phyloP scores from a whole-genome alignment of 1,140 invertebrate genomes.

The Leptoteleia sp. region DNA sequence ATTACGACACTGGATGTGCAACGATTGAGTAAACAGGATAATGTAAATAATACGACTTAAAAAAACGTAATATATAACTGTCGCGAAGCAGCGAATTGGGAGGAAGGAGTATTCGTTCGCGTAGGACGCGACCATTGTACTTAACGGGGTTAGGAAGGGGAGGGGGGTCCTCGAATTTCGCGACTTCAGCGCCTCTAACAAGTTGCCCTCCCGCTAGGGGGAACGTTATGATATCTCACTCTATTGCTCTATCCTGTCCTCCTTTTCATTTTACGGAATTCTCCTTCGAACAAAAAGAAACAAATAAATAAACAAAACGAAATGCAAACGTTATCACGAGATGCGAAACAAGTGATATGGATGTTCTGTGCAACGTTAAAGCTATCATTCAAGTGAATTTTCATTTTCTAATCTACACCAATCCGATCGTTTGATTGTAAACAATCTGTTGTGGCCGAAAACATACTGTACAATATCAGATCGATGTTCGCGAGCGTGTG shows the following conservation, averaged over 20 bases:
- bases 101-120: conserved; percentile 11
- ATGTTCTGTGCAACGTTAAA: conserved; percentile 32
- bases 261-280: conserved; percentile 23
- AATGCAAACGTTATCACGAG: conserved; percentile 21
- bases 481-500: too few species aligned
- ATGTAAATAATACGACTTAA: conserved; percentile 47
- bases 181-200: conserved; percentile 5
- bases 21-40: conserved; percentile 27
- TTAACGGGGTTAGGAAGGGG: too few species aligned
- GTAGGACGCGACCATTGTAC: conserved; percentile 21
- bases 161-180: conserved; percentile 8
- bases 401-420: too few species aligned
- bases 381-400: too few species aligned
- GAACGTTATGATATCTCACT: conserved; percentile 1
- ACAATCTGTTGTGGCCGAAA: not conserved
- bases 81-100: conserved; percentile 12
- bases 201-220: not conserved
- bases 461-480: too few species aligned
- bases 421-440: too few species aligned
- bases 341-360: conserved; percentile 17
- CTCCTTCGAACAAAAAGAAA: not conserved
- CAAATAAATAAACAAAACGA: conserved; percentile 31
- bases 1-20: conserved; percentile 52
- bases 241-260: conserved; percentile 6
- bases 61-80: conserved; percentile 24